These are phyloP conservation scores for Lineus longissimus DNA, from an alignment of 1,140 invertebrate genomes.

Conservation along the genomic window DNA sequence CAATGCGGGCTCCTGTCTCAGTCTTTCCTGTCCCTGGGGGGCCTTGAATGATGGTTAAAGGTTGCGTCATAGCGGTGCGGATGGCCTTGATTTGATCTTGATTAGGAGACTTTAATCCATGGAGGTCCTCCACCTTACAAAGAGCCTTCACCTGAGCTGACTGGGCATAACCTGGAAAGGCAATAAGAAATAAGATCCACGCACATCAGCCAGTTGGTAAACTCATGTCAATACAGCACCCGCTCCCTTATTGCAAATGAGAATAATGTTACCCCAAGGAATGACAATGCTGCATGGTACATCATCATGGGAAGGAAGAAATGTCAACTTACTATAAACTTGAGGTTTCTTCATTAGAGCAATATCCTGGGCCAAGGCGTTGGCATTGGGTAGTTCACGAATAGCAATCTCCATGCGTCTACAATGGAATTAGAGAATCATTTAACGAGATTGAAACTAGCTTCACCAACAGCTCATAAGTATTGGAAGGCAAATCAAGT, in stretches of 20 bases:
- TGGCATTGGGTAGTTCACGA: slow-evolving; percentile 25
- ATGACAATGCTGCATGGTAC: too few species aligned
- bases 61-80: slow-evolving; percentile 25
- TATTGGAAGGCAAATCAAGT: too few species aligned
- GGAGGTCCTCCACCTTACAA: slow-evolving; percentile 7
- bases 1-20: slow-evolving; percentile 17
- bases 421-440: slow-evolving; percentile 4
- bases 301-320: too few species aligned
- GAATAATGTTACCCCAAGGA: too few species aligned
- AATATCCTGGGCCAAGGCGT: slow-evolving; percentile 35
- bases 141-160: neutral
- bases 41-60: slow-evolving; percentile 40
- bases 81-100: slow-evolving; percentile 32
- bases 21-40: slow-evolving; percentile 46
- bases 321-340: too few species aligned
- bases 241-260: too few species aligned
- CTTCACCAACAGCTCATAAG: too few species aligned
- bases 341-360: slow-evolving; percentile 12
- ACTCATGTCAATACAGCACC: too few species aligned
- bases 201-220: too few species aligned
- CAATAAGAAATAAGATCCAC: too few species aligned
- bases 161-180: too few species aligned
- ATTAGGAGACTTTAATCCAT: slow-evolving; percentile 22
- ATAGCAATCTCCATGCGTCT: slow-evolving; percentile 37
- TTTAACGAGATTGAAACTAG: too few species aligned